These are phyloP conservation scores for Aurelia aurita complex sp. Pacific DNA, from an alignment of 30 jellyfish, hydroid and myxozoan species.

Conservation along the genomic window DNA sequence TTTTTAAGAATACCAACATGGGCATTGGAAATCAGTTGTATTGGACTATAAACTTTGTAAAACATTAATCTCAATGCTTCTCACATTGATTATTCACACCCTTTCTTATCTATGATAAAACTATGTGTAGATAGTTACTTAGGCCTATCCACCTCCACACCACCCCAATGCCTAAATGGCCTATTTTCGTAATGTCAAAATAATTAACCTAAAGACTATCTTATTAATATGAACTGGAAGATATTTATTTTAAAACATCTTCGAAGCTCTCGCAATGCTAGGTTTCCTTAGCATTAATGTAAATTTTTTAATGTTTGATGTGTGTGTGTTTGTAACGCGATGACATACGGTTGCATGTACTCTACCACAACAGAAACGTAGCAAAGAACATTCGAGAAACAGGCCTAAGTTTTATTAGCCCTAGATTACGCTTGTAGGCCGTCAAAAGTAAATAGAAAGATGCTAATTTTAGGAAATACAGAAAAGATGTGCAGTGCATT, in stretches of 20 bases:
- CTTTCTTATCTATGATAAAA: slow-evolving; percentile 17
- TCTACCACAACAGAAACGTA: background rate
- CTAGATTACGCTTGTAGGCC: background rate
- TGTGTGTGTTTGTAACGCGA: slow-evolving; percentile 50
- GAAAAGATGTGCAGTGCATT: no score
- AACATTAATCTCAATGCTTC: no score
- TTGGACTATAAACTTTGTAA: slow-evolving; percentile 26
- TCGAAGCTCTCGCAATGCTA: slow-evolving; percentile 55
- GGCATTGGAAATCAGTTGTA: background rate
- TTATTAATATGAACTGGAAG: slow-evolving; percentile 28
- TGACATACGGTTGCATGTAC: slow-evolving; percentile 3
- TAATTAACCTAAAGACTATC: background rate
- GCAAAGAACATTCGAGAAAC: background rate
- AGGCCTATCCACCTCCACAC: slow-evolving; percentile 15
- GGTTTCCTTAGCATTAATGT: slow-evolving; percentile 53
- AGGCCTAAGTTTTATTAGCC: background rate
- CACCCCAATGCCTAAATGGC: background rate
- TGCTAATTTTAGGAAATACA: background rate
- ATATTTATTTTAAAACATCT: slow-evolving; percentile 52
- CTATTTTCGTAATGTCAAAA: slow-evolving; percentile 20
- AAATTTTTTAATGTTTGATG: slow-evolving; percentile 55
- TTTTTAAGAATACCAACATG: slow-evolving; percentile 1
- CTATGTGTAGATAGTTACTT: slow-evolving; percentile 21
- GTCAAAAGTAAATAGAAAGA: background rate
- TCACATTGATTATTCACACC: no score